Conservation (phyloP, 2,797 vertebrate genomes). For the Emydoidea blandingii region DNA sequence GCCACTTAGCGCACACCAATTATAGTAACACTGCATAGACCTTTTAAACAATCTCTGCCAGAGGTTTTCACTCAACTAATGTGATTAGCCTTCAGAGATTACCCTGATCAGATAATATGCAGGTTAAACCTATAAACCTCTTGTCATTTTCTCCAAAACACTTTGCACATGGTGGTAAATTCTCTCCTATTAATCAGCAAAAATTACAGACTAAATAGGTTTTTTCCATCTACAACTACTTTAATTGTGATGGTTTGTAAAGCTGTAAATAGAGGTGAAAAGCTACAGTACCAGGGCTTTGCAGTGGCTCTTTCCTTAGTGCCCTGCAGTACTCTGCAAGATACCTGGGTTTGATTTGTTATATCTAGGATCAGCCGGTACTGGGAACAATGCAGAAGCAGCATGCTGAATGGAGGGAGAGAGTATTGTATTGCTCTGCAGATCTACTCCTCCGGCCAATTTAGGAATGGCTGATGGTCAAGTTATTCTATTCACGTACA, state of each 20-base stretch:
- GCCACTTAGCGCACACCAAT: not conserved
- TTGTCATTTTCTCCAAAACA: rapidly evolving
- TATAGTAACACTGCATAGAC: conserved; percentile 5
- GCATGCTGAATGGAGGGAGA: conserved; percentile 49
- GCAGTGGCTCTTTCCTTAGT: not conserved
- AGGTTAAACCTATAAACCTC: not conserved
- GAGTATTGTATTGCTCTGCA: not conserved
- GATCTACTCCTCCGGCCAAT: conserved; percentile 28
- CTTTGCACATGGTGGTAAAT: rapidly evolving
- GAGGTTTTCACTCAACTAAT: not conserved
- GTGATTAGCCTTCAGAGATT: not conserved
- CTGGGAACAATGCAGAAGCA: conserved; percentile 50
- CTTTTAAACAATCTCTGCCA: not conserved
- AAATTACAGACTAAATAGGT: not conserved
- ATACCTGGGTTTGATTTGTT: conserved; percentile 32
- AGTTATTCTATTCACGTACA: not conserved
- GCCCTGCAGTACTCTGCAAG: not conserved
- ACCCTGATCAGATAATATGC: not conserved
- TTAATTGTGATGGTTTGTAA: not conserved
- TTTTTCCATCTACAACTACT: not conserved
- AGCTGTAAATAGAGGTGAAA: not conserved
- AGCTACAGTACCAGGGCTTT: not conserved
- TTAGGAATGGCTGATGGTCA: not conserved
- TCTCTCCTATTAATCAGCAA: not conserved
- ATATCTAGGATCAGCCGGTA: conserved; percentile 56